phyloP scores from a whole-genome alignment of 2,888 invertebrate genomes.

The Parochlus steinenii region DNA sequence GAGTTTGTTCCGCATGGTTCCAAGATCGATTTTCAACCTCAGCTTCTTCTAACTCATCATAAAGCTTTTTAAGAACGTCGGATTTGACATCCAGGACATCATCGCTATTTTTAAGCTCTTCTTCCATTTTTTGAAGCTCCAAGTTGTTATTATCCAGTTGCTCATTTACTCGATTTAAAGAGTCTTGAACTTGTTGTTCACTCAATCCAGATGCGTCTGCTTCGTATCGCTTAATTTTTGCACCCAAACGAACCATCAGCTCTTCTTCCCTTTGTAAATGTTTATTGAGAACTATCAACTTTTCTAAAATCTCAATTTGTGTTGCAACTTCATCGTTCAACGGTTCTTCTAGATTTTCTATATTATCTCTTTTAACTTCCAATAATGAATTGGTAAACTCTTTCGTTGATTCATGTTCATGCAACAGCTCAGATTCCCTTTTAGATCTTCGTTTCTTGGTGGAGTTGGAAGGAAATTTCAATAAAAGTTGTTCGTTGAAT shows the following conservation, averaged over 20 bases:
- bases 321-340: slow-evolving; percentile 38
- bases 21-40: slow-evolving; percentile 10
- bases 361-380: slow-evolving; percentile 15
- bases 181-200: slow-evolving; percentile 32
- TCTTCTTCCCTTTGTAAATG: slow-evolving; percentile 58
- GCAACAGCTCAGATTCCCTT: slow-evolving; percentile 26
- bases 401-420: slow-evolving; percentile 9
- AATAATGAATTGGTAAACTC: slow-evolving; percentile 3
- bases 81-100: slow-evolving; percentile 36
- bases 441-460: slow-evolving; percentile 22
- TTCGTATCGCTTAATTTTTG: slow-evolving; percentile 42
- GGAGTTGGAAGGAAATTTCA: not conserved
- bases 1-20: slow-evolving; percentile 5
- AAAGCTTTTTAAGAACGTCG: slow-evolving; percentile 36
- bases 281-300: slow-evolving; percentile 54
- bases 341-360: slow-evolving; percentile 27
- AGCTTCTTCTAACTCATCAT: slow-evolving; percentile 33
- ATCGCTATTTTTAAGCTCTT: slow-evolving; percentile 34
- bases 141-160: slow-evolving; percentile 33
- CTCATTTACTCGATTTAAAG: slow-evolving; percentile 36
- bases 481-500: slow-evolving; percentile 2
- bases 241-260: slow-evolving; percentile 46
- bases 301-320: slow-evolving; percentile 56
- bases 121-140: slow-evolving; percentile 37
- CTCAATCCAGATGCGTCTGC: slow-evolving; percentile 28